phyloP scores from a whole-genome alignment of 2,113 vertebrate genomes.

The Syrrhaptes paradoxus region DNA sequence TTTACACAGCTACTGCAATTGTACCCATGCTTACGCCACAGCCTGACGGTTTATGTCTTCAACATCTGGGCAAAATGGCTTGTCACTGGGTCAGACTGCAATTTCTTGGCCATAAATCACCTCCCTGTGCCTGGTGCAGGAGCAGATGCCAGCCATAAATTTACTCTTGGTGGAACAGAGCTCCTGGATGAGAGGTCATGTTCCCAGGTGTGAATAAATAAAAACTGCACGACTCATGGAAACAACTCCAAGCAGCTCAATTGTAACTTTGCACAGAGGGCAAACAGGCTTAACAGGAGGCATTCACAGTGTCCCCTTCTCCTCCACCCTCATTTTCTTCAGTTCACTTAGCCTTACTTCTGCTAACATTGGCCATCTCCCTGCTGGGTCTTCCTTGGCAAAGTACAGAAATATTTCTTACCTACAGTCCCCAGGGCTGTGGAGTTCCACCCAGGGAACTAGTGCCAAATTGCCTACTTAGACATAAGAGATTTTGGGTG shows the following conservation, averaged over 20 bases:
- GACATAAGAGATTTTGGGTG: neutral
- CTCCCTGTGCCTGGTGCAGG: neutral
- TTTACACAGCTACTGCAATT: neutral
- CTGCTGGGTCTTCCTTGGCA: neutral
- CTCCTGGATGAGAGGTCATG: neutral
- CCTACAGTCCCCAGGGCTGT: neutral
- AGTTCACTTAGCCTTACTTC: neutral
- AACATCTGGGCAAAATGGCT: neutral
- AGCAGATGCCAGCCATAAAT: constrained; percentile 51
- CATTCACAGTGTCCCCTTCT: neutral
- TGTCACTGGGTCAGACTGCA: neutral
- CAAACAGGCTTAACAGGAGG: neutral
- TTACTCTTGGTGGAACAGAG: neutral
- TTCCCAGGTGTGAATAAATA: constrained; percentile 39
- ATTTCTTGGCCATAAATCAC: constrained; percentile 28
- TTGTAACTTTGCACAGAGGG: neutral
- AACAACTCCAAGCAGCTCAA: neutral
- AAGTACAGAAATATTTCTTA: neutral
- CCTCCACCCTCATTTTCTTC: neutral
- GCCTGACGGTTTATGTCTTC: neutral
- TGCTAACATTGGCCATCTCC: neutral
- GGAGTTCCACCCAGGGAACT: neutral
- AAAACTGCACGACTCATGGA: neutral
- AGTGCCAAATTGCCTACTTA: neutral
- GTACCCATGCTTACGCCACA: neutral